Conservation (phyloP, 2,113 vertebrate species). For the Bubo scandiacus region DNA sequence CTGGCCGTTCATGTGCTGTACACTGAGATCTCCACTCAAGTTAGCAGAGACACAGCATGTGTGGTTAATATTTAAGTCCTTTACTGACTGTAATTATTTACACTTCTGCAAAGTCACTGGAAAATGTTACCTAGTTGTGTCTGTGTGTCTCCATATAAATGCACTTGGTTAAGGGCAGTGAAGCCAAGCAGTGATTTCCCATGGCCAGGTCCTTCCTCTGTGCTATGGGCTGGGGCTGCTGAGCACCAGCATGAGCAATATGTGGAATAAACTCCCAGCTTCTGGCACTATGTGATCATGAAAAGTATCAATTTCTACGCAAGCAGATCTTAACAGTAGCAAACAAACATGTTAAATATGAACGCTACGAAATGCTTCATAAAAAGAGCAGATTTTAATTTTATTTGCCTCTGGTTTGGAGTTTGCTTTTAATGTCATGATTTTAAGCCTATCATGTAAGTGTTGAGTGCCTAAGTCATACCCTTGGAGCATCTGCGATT, state of each 20-base stretch:
- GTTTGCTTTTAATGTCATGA: not conserved
- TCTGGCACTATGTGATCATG: not conserved
- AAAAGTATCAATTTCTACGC: not conserved
- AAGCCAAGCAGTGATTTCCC: not conserved
- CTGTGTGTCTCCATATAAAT: not conserved
- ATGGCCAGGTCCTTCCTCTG: not conserved
- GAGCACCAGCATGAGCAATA: not conserved
- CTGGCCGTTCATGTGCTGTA: accelerated
- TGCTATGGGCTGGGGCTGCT: not conserved
- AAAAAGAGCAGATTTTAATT: not conserved
- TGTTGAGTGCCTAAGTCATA: not conserved
- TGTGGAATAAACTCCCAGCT: not conserved
- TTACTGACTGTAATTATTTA: not conserved
- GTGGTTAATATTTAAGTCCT: not conserved
- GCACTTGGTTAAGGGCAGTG: not conserved
- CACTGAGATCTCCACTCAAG: accelerated
- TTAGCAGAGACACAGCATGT: not conserved
- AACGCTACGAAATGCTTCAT: not conserved
- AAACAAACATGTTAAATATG: not conserved
- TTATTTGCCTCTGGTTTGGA: not conserved
- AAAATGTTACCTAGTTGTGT: not conserved
- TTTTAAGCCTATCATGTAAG: not conserved
- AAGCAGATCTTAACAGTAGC: not conserved
- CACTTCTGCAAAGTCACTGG: not conserved
- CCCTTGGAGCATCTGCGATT: accelerated